Evolutionary conservation across 2,113 vertebrate genomes (phyloP), one percentile per base, ranked within the genome.

Genomic region (Microcebus lehilahytsara): DNA sequence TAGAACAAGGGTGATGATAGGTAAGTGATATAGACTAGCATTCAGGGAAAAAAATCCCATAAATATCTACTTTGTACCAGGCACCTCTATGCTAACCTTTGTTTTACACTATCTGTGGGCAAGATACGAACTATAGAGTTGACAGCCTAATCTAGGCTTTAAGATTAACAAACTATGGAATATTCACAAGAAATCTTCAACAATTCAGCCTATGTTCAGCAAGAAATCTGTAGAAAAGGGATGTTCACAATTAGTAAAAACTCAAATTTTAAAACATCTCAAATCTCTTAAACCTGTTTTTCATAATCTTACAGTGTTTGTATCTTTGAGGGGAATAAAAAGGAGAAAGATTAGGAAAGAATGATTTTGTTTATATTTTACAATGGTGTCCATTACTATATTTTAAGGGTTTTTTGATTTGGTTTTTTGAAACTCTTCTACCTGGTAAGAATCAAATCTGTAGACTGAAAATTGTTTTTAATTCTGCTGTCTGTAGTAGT

Each of bases 281-380:
- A 91, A 71, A 88, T 91, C n/a, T 93, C 40, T 51, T 95, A 91
- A 91, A 56, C 7, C 20, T 85, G 32, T 6, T 85, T 80, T 97
- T 69, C 66, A 89, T 78, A 32, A 78, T 49, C 37, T 91, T 79
- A 87, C 11, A 91, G 67, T 53, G 22, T 96, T 58, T 88, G 6
- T 16, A 87, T 56, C 79, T 79, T 22, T 74, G 14, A 80, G 14
- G 67, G 62, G 62, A 25, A 14, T n/a, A 96, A 95, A 96, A 37
- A 34, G 14, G 19, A 81, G 40, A 62, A 11, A 56, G n/a, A 91
- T 66, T 60, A 86, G 19, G 46, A 80, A 87, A 87, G 42, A 88
- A 58, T 92, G 34, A 86, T 85, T 87, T 84, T 62, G 60, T n/a
- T 90, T 77, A n/a, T 42, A 86, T 51, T 89, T 58, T n/a, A 96